Evolutionary conservation across 1,140 invertebrate genomes (phyloP).

Genomic region (Listronotus oregonensis): DNA sequence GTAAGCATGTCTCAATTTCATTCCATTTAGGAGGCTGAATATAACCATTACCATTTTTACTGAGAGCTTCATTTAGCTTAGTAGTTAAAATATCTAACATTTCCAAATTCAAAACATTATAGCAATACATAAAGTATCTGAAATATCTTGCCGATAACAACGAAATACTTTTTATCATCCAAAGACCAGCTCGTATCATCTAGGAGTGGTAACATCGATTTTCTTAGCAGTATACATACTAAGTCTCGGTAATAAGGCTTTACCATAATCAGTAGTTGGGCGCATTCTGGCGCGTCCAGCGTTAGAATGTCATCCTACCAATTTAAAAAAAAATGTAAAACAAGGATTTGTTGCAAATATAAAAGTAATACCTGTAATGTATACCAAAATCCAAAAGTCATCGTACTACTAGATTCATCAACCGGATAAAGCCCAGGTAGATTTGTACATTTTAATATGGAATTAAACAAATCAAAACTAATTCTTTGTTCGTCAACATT

Average conservation of each 20-base stretch:
- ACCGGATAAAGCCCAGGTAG: slow-evolving; percentile 81
- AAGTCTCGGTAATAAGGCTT: slow-evolving; percentile 71
- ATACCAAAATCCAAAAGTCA: slow-evolving; percentile 91
- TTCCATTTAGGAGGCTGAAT: slow-evolving; percentile 60
- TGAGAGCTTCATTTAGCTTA: slow-evolving; percentile 61
- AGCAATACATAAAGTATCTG: slow-evolving; percentile 89
- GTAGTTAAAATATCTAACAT: slow-evolving; percentile 69
- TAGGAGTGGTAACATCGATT: slow-evolving; percentile 65
- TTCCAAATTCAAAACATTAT: slow-evolving; percentile 73
- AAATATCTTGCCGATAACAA: slow-evolving; percentile 89
- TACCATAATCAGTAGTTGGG: slow-evolving; percentile 59
- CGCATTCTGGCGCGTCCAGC: slow-evolving; percentile 59
- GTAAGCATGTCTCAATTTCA: slow-evolving; percentile 78
- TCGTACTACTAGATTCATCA: slow-evolving; percentile 81
- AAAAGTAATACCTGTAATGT: slow-evolving; percentile 71
- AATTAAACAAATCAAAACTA: slow-evolving; percentile 58
- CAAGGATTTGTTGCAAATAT: slow-evolving; percentile 22
- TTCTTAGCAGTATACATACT: slow-evolving; percentile 64
- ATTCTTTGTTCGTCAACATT: slow-evolving; percentile 55
- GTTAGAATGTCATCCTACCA: slow-evolving; percentile 67
- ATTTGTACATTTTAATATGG: slow-evolving; percentile 73
- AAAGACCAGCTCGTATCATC: slow-evolving; percentile 63
- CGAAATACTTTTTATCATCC: slow-evolving; percentile 81
- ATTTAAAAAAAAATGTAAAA: slow-evolving; percentile 5
- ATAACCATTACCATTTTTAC: slow-evolving; percentile 46